Evolutionary conservation across 2,888 invertebrate genomes (phyloP).

Genomic region (Nectonema munidae): DNA sequence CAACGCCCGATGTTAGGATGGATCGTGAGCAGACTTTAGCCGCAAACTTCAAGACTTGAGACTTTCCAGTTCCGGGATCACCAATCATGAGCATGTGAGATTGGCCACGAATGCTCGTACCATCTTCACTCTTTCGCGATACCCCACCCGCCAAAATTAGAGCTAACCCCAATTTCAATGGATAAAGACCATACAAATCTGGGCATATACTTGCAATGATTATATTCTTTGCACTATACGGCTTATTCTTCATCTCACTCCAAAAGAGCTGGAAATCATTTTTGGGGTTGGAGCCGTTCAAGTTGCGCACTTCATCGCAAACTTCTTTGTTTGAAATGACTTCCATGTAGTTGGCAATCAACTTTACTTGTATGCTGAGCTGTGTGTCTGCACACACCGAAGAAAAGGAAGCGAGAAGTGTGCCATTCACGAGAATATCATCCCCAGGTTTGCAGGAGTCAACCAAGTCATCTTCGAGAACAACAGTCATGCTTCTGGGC

Average conservation of each 20-base stretch:
- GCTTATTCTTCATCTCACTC: neutral
- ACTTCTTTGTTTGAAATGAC: no score
- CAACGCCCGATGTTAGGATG: constrained; percentile 50
- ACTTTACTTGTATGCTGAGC: no score
- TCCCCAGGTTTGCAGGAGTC: no score
- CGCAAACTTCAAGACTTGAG: constrained; percentile 42
- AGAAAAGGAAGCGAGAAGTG: no score
- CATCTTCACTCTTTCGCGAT: constrained; percentile 21
- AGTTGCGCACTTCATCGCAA: no score
- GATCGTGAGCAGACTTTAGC: constrained; percentile 36
- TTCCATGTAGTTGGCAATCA: no score
- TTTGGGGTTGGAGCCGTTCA: no score
- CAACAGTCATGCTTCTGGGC: no score
- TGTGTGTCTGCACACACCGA: no score
- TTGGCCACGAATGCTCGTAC: constrained; percentile 37
- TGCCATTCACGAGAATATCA: no score
- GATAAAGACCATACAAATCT: constrained; percentile 52
- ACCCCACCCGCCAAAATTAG: constrained; percentile 29
- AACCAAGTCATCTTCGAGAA: no score
- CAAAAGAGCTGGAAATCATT: no score
- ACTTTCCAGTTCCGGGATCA: constrained; percentile 51
- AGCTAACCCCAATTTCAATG: constrained; percentile 49
- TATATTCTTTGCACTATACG: neutral
- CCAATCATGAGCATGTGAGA: constrained; percentile 53
- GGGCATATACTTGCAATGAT: constrained; percentile 16